Conservation (phyloP, 2,113 vertebrate genomes). For the Actinemys pallida region DNA sequence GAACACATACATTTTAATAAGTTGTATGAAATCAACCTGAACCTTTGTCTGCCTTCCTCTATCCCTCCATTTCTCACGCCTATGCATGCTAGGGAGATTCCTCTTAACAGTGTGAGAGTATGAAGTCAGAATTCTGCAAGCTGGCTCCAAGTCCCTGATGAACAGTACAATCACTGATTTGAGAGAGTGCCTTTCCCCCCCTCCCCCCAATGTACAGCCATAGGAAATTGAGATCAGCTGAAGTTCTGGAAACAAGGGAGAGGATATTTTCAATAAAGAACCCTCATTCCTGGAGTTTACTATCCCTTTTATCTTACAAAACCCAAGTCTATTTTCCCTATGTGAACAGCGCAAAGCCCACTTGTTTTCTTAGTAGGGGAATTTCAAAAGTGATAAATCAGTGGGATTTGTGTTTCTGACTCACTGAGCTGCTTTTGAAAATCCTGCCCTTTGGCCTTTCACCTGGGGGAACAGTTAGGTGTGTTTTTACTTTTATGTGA, state of each 20-base stretch:
- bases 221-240: not conserved
- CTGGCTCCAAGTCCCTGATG: not conserved
- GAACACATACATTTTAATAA: not conserved
- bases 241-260: not conserved
- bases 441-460: not conserved
- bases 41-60: not conserved
- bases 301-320: not conserved
- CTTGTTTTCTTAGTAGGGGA: not conserved
- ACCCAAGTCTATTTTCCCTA: not conserved
- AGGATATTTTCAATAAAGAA: not conserved
- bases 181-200: accelerated
- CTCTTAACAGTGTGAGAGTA: not conserved
- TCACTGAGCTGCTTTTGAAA: not conserved
- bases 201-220: not conserved
- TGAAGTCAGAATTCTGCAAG: not conserved
- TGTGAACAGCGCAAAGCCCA: not conserved
- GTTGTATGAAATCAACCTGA: not conserved
- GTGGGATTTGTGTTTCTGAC: not conserved
- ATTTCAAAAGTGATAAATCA: not conserved
- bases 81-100: not conserved
- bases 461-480: not conserved
- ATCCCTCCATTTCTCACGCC: accelerated
- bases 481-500: not conserved
- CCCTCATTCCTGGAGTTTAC: not conserved
- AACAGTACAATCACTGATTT: no score